Base-by-base conservation (phyloP, 2,888 invertebrate species). In the Stenotaenia linearis region DNA sequence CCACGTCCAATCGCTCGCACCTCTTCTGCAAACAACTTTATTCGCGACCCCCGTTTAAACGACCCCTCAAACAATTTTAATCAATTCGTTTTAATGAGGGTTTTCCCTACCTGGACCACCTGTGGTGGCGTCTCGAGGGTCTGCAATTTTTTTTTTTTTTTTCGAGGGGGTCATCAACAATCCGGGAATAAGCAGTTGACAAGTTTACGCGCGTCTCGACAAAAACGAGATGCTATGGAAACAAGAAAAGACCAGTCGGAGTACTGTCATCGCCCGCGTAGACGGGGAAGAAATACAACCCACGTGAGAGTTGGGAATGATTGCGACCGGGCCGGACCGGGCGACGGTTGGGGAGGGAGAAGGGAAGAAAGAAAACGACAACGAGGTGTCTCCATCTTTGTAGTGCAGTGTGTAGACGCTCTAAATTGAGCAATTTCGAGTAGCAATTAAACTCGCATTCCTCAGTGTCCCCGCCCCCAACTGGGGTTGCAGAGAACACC, bases 371-470 rank as follows among this genome's bases (percentile, higher is more conserved):
- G 5, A 28, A 69, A 69, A 69, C 69, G 69, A 69, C 69, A 69
- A 69, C 15, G 69, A 69, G 69, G 69, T 69, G 69, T 69, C 69
- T 25, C 69, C 69, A 69, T 69, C 69, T 69, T 69, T 69, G 69
- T n/a, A n/a, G n/a, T n/a, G n/a, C n/a, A n/a, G n/a, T n/a, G n/a
- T n/a, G n/a, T 69, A 69, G 69, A 69, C 69, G 69, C 69, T 69
- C 69, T 69, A 69, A 69, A 69, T 69, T 69, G 69, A 69, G 69
- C 69, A 69, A 69, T 69, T 69, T 69, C 69, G 69, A 69, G 69
- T 69, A n/a, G 69, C 69, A 69, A 69, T 69, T 69, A 69, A 69
- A 69, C 69, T 69, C 69, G 69, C 69, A 69, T 69, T 69, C 69
- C 69, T 69, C 69, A 69, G 69, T 69, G 69, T 69, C 69, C 69